These are phyloP conservation scores for Tetramorium parvispinum DNA, from an alignment of 1,140 invertebrate species.

Conservation along the genomic window DNA sequence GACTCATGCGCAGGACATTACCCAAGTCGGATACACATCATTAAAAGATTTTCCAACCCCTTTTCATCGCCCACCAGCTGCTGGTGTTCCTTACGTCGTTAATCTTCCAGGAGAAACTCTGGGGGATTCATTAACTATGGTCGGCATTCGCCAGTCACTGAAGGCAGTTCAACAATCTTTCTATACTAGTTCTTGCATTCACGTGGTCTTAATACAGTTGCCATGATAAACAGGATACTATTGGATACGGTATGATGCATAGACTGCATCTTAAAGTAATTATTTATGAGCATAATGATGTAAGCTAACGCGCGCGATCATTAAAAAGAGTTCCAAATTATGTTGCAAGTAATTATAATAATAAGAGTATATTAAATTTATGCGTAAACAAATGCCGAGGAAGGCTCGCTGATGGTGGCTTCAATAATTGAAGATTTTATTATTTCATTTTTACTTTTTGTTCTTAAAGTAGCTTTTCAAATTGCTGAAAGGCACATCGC, in stretches of 20 bases:
- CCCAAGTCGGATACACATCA: constrained; percentile 19
- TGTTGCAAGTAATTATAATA: neutral
- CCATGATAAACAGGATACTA: constrained; percentile 15
- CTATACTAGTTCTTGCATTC: constrained; percentile 9
- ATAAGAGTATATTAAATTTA: neutral
- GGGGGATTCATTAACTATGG: constrained; percentile 71
- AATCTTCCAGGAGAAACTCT: constrained; percentile 69
- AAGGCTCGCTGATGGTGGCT: too few species aligned
- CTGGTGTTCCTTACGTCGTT: constrained; percentile 64
- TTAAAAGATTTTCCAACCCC: constrained; percentile 48
- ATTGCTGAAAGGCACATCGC: neutral
- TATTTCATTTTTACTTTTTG: neutral
- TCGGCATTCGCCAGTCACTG: constrained; percentile 60
- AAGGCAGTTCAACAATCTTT: constrained; percentile 62
- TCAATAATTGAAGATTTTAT: constrained; percentile 2
- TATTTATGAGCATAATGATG: neutral
- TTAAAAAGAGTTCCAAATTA: neutral
- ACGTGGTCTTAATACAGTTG: constrained; percentile 24
- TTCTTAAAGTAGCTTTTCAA: neutral
- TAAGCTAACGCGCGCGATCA: neutral
- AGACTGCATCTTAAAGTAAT: neutral
- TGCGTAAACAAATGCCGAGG: neutral
- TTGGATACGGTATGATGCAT: neutral
- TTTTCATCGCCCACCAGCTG: constrained; percentile 49
- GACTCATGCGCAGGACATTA: constrained; percentile 44